These are phyloP conservation scores for Neolamprologus longior DNA, from an alignment of 2,113 vertebrate species.

Conservation along the genomic window DNA sequence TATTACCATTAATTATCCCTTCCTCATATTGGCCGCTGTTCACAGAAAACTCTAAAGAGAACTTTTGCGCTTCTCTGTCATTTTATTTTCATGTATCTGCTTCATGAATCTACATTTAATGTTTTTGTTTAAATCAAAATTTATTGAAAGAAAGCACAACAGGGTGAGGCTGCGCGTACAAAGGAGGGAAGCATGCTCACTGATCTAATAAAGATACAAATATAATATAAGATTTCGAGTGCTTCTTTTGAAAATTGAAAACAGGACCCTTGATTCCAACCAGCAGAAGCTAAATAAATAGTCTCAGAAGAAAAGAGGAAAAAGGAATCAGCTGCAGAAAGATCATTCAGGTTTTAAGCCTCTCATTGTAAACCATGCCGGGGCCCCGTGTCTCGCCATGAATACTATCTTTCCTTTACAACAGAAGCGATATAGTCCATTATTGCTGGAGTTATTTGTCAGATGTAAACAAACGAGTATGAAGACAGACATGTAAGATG, in stretches of 20 bases:
- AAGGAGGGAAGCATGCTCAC: not conserved
- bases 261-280: not conserved
- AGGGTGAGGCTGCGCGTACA: not conserved
- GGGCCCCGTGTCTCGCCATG: not conserved
- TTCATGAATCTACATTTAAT: not conserved
- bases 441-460: not conserved
- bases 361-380: slow-evolving; percentile 4
- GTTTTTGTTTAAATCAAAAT: not conserved
- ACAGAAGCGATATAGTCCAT: not conserved
- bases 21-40: not conserved
- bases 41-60: slow-evolving; percentile 5
- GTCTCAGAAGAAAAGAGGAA: not conserved
- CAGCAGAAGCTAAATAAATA: not conserved
- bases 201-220: slow-evolving; percentile 11
- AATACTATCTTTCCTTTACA: not conserved
- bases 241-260: slow-evolving; percentile 12
- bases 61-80: not conserved
- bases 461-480: not conserved
- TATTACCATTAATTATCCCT: slow-evolving; percentile 49
- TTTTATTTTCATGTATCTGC: not conserved
- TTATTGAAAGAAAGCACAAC: not conserved
- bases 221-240: not conserved
- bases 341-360: not conserved
- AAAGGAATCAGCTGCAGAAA: not conserved
- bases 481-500: not conserved